Evolutionary conservation across 2,113 vertebrate genomes (phyloP), one percentile per base, ranked within the genome.

Genomic region (Hyperoodon ampullatus): DNA sequence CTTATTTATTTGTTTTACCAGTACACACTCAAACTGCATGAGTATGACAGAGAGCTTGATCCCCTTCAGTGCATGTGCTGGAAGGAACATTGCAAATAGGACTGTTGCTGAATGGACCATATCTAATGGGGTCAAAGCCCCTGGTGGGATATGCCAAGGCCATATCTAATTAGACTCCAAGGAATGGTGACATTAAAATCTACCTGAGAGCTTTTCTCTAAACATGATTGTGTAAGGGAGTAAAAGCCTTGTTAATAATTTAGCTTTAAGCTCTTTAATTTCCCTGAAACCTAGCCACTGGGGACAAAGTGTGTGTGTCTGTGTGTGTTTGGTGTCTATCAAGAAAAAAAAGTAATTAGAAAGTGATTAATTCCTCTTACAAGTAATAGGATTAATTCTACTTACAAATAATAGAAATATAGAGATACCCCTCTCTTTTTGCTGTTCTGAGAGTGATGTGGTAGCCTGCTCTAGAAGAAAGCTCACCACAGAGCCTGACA

Each of bases 231-330:
- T 81, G 15, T n/a, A 53, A 58, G 11, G 92, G 14, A 85, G 39
- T 84, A 61, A 83, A 96, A 61, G 4, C 0, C n/a, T 93, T 85
- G 8, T 24, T 66, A 94, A 70, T 92, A 85, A 85, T 85, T 97
- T 82, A 87, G 28, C 15, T 35, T 63, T 82, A 63, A 50, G 19
- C 71, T 44, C 15, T 65, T 84, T 90, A 60, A 95, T 77, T 91
- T 96, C 26, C 8, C 26, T 88, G 77, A 82, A 88, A 53, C 21
- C 11, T 60, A 77, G 44, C 4, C 30, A 66, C 12, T 71, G 13
- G 61, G 21, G 65, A 68, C 26, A 90, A 26, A 82, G 16, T 24
- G 3, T 75, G 2, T 80, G 24, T 70, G 80, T 85, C 42, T 58
- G 15, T 70, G 5, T 96, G 26, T 80, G 8, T 44, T 75, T 80